Conservation (phyloP, 1,140 invertebrate species). For the Archegozetes longisetosus region DNA sequence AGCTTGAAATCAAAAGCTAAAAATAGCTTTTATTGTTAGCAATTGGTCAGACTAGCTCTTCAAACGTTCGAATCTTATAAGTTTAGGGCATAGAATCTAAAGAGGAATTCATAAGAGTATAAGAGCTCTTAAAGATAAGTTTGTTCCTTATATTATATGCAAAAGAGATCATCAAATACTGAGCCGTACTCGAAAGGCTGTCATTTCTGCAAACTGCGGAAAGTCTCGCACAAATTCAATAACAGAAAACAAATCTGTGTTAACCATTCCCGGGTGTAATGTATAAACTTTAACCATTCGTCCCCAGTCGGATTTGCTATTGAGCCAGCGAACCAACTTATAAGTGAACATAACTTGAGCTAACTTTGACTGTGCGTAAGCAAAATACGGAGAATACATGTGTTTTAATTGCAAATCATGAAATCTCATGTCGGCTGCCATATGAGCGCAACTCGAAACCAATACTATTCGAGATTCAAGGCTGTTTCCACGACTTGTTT, state of each 20-base stretch:
- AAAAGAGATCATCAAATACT: background rate
- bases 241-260: constrained; percentile 54
- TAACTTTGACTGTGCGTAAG: constrained; percentile 73
- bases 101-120: background rate
- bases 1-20: no score
- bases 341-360: constrained; percentile 58
- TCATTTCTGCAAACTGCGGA: background rate
- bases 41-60: no score
- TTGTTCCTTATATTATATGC: background rate
- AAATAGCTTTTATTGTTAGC: no score
- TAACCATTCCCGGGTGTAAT: constrained; percentile 73
- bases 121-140: background rate
- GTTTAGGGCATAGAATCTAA: no score
- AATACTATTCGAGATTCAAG: constrained; percentile 58
- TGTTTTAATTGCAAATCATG: constrained; percentile 38
- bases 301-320: constrained; percentile 35
- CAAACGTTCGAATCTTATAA: no score
- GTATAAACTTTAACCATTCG: constrained; percentile 34
- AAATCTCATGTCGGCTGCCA: constrained; percentile 46
- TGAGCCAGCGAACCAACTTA: constrained; percentile 37
- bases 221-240: constrained; percentile 8
- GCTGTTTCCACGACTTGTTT: constrained; percentile 34
- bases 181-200: constrained; percentile 2
- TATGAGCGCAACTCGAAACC: constrained; percentile 64
- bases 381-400: constrained; percentile 41